Conservation (phyloP, 2,113 vertebrate species). For the Penelope pileata region DNA sequence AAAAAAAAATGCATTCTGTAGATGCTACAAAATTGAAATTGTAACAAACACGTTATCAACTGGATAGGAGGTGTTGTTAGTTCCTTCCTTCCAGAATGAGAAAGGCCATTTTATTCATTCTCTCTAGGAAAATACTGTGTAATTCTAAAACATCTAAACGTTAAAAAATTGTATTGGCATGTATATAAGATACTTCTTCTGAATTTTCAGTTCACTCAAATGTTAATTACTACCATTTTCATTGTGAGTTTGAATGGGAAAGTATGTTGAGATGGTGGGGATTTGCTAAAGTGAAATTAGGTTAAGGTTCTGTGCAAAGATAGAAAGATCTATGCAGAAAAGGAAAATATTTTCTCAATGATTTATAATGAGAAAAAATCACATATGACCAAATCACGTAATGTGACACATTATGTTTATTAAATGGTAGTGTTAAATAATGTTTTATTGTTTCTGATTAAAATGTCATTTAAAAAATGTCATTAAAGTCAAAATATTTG, state of each 20-base stretch:
- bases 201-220: neutral
- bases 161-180: neutral
- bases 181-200: neutral
- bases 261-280: neutral
- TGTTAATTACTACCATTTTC: neutral
- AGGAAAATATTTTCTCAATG: neutral
- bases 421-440: neutral
- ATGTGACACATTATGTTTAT: neutral
- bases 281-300: neutral
- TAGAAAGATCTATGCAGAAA: neutral
- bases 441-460: neutral
- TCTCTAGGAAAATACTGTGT: neutral
- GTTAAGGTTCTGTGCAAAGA: neutral
- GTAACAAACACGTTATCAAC: neutral
- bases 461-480: neutral
- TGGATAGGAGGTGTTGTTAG: neutral
- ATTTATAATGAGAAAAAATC: neutral
- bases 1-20: neutral
- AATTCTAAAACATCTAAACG: accelerated
- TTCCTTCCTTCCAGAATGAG: neutral
- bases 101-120: neutral
- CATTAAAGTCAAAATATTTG: neutral
- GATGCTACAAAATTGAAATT: neutral
- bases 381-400: neutral
- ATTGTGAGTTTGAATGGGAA: neutral